A percentile compares a stretch with the other conserved stretches of the same genome.
Evolutionary conservation across 2,113 vertebrate genomes (phyloP).

Genomic region (Psammodynastes pulverulentus): DNA sequence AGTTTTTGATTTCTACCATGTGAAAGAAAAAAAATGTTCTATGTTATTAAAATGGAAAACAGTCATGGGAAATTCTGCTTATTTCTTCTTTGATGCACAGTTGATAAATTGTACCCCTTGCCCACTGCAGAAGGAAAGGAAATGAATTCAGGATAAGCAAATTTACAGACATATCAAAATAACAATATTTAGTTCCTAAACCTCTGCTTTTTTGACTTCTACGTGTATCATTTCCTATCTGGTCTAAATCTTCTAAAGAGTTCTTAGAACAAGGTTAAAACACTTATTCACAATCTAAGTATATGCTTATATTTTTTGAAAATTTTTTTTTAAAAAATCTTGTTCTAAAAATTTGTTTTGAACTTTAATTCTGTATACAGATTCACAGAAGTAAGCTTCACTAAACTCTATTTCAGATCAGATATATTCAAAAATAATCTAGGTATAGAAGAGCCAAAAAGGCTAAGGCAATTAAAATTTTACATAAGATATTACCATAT

Average conservation of each 20-base stretch:
- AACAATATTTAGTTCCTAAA: not conserved
- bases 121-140: not conserved
- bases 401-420: not conserved
- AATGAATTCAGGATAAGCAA: not conserved
- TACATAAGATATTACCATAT: not conserved
- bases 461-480: not conserved
- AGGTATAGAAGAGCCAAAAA: not conserved
- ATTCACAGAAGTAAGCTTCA: not conserved
- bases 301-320: not conserved
- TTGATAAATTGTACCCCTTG: not conserved
- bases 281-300: not conserved
- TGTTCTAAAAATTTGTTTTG: not conserved
- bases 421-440: not conserved
- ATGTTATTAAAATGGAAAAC: not conserved
- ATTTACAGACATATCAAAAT: not conserved
- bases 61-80: not conserved
- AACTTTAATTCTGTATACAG: not conserved
- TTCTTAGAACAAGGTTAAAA: not conserved
- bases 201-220: not conserved
- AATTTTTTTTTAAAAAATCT: not conserved
- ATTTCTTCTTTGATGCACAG: not conserved
- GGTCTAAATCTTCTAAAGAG: not conserved
- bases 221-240: not conserved
- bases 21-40: not conserved
- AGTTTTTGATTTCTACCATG: not conserved